Evolutionary conservation across 2,797 vertebrate species (phyloP), one percentile per base, ranked within the genome.

Genomic region (Heterohyrax brucei): DNA sequence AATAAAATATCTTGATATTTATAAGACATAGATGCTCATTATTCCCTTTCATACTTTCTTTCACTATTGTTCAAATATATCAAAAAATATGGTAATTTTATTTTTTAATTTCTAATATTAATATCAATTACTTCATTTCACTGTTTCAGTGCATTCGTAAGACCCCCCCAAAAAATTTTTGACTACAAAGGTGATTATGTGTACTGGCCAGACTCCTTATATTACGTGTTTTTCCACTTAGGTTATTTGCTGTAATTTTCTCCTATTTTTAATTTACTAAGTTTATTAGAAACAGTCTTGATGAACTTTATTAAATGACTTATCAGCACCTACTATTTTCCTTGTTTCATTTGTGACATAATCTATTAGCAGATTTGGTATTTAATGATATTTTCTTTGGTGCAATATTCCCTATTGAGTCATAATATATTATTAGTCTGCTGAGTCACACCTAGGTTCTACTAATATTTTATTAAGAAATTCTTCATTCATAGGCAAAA

Each of bases 191-290:
- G 44, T 85, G 61, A 89, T 24, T 26, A 3, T 62, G 10, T 61
- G 18, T 28, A 72, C 26, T 56, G 18, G 44, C 59, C 66, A 73
- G 56, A 44, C 24, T 70, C 64, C 30, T 78, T 78, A 28, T 70
- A 73, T 66, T 89, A 68, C 82, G 26, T 21, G 16, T 61, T 75
- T 33, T 50, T 50, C 26, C 22, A 83, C 13, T 78, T 68, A 87
- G 12, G 19, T 76, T 21, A 76, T 62, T 24, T 90, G 16, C 24
- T 87, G 19, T 46, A n/a, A 76, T 44, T 86, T 75, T 44, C 46
- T 83, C 85, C 56, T 70, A 86, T 76, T 88, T 46, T 76, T 84
- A 89, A 84, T 77, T 72, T 85, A 80, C 78, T 87, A 72, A 59
- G 64, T 33, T 90, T 50, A 68, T 50, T 50, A 85, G 72, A 92